A percentile compares a stretch with the other conserved stretches of the same genome.
Conservation (phyloP, 2,888 invertebrate species). For the Dione vanillae region DNA sequence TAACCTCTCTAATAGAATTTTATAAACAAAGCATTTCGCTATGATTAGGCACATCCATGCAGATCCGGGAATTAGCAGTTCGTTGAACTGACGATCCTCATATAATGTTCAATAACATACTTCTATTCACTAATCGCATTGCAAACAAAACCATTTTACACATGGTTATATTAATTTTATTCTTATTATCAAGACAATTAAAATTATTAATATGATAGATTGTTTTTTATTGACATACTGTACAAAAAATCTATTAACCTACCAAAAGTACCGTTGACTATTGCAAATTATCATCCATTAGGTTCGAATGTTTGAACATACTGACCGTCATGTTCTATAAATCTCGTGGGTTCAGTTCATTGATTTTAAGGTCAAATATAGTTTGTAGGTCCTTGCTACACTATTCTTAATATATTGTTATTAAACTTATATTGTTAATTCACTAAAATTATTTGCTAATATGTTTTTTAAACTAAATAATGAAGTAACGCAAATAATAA, state of each 20-base stretch:
- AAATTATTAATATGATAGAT: no score
- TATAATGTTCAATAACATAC: constrained; percentile 15
- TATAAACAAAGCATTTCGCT: constrained; percentile 48
- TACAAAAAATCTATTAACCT: constrained; percentile 11
- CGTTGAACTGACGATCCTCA: constrained; percentile 47
- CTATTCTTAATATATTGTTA: neutral
- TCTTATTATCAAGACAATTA: no score
- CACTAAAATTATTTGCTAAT: no score
- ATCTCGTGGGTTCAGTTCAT: constrained; percentile 40
- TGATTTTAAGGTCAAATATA: constrained; percentile 26
- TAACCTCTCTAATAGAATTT: constrained; percentile 43
- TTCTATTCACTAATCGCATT: neutral
- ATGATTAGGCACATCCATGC: constrained; percentile 49
- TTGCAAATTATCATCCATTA: constrained; percentile 60
- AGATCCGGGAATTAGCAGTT: constrained; percentile 55
- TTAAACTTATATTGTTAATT: no score
- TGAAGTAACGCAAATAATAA: no score
- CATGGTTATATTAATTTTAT: neutral
- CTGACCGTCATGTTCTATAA: constrained; percentile 46
- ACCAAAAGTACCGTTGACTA: constrained; percentile 63
- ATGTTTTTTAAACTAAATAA: neutral
- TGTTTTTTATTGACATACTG: no score
- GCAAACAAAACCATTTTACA: neutral
- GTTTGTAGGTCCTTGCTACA: constrained; percentile 3
- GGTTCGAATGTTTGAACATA: constrained; percentile 49